Evolutionary conservation across 2,888 invertebrate species (phyloP).

Genomic region (Ormyrus labotus): DNA sequence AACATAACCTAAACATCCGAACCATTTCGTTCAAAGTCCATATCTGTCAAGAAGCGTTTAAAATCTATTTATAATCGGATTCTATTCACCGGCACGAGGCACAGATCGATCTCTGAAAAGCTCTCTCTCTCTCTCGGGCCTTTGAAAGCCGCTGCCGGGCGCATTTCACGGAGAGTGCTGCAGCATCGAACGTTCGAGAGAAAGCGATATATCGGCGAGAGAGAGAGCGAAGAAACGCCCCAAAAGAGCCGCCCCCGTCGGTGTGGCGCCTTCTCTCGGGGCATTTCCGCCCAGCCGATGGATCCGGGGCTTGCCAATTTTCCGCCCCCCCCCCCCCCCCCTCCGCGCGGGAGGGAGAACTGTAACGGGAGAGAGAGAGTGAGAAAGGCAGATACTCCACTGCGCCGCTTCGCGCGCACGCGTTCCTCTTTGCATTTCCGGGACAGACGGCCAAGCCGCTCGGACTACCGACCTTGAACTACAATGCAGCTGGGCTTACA

Average conservation of each 20-base stretch:
- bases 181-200: background rate
- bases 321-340: constrained; percentile 5
- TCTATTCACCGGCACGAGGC: constrained; percentile 2
- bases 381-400: no score
- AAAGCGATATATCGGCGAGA: background rate
- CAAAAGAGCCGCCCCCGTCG: no score
- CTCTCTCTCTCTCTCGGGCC: no score
- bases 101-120: no score
- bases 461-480: constrained; percentile 62
- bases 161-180: no score
- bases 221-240: background rate
- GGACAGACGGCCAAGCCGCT: constrained; percentile 4
- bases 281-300: constrained; percentile 19
- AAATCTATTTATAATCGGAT: constrained; percentile 28
- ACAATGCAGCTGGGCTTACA: constrained; percentile 46
- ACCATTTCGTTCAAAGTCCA: background rate
- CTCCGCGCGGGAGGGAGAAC: no score
- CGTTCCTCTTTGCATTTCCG: constrained; percentile 53
- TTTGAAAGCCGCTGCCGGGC: no score
- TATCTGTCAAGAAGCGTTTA: background rate
- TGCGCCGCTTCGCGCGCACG: background rate
- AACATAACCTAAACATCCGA: background rate
- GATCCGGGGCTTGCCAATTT: constrained; percentile 48
- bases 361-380: background rate
- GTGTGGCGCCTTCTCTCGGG: background rate